phyloP scores from a whole-genome alignment of 2,113 vertebrate genomes.

The Donacobius atricapilla region DNA sequence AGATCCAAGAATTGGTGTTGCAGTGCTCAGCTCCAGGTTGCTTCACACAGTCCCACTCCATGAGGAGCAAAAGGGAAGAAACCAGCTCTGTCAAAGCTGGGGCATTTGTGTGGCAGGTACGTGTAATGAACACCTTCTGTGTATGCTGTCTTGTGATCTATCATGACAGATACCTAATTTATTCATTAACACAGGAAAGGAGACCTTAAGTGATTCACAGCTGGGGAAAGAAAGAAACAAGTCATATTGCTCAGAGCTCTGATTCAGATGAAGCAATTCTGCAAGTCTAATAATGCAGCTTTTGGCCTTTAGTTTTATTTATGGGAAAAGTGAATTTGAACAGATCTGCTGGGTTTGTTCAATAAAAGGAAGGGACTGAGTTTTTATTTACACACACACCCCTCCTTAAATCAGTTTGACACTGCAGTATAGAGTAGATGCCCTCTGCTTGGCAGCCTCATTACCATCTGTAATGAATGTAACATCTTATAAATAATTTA shows the following conservation, averaged over 20 bases:
- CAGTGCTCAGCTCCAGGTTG: not conserved
- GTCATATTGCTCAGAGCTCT: not conserved
- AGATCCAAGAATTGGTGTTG: not conserved
- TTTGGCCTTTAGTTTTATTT: not conserved
- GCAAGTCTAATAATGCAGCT: not conserved
- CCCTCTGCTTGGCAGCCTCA: not conserved
- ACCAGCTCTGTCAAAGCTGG: not conserved
- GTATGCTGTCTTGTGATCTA: not conserved
- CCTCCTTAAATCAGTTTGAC: not conserved
- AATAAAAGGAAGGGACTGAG: not conserved
- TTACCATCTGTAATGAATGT: not conserved
- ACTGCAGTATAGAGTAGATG: not conserved
- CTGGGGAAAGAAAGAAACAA: not conserved
- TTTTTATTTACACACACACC: not conserved
- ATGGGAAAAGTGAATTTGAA: not conserved
- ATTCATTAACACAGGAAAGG: not conserved
- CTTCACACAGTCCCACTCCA: not conserved
- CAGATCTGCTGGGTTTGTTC: not conserved
- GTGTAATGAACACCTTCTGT: not conserved
- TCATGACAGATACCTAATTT: not conserved
- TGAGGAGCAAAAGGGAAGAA: not conserved
- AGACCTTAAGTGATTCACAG: not conserved
- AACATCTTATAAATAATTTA: slow-evolving; percentile 11
- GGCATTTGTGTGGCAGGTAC: not conserved
- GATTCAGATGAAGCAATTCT: not conserved